Conservation (phyloP, 92 coral and sea anemone species). For the Zoanthus solanderi region DNA sequence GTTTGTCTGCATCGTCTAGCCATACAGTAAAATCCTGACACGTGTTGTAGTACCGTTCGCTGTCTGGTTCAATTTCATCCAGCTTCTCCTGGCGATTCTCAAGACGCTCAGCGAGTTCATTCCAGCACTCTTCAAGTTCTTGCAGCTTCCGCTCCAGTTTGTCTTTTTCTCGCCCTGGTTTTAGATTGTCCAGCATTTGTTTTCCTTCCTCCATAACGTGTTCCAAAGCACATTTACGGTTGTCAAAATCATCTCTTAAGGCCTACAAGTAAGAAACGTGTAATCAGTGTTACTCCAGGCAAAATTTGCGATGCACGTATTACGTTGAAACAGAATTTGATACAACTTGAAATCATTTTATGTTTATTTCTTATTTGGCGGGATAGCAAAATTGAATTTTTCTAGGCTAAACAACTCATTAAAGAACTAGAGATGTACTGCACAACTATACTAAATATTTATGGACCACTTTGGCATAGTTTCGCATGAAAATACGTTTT, state of each 20-base stretch:
- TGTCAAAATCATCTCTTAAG: conserved; percentile 75
- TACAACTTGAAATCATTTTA: no score
- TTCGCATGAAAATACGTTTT: neutral
- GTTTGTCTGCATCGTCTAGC: conserved; percentile 87
- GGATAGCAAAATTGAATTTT: no score
- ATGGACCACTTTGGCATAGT: no score
- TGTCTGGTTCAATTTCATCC: conserved; percentile 82
- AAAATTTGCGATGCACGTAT: neutral
- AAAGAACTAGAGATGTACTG: no score
- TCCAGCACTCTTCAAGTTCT: conserved; percentile 81
- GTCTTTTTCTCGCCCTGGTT: conserved; percentile 84
- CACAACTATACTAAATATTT: no score
- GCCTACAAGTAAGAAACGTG: conserved; percentile 48
- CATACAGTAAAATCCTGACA: conserved; percentile 82
- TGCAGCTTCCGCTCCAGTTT: conserved; percentile 74
- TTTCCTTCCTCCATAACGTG: conserved; percentile 86
- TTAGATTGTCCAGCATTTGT: conserved; percentile 70
- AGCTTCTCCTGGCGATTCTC: conserved; percentile 69
- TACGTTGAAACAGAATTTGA: no score
- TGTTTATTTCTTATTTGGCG: neutral
- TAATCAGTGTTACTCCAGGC: neutral
- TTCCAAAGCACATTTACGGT: conserved; percentile 79
- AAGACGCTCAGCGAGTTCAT: conserved; percentile 69
- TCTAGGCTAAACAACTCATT: neutral
- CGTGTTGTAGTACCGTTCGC: conserved; percentile 68